Conservation (phyloP, 2,888 invertebrate species). For the Globia sparganii region DNA sequence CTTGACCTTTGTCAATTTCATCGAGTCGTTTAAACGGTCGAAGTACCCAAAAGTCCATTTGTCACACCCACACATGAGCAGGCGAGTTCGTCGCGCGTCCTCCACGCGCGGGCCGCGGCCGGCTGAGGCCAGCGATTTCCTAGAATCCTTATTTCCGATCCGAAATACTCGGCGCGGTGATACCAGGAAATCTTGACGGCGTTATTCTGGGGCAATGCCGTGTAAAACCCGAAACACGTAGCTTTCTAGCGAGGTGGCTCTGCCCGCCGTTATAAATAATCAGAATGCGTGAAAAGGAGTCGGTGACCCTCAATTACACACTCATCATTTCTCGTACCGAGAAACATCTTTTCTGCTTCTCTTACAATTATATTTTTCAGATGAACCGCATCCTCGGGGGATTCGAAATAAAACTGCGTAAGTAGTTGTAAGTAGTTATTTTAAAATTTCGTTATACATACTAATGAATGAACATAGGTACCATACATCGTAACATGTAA, state of each 20-base stretch:
- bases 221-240: constrained; percentile 87
- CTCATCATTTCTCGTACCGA: constrained; percentile 72
- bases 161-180: constrained; percentile 85
- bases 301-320: constrained; percentile 83
- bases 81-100: constrained; percentile 69
- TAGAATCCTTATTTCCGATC: constrained; percentile 89
- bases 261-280: constrained; percentile 87
- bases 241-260: constrained; percentile 84
- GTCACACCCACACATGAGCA: constrained; percentile 62
- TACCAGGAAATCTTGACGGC: constrained; percentile 86
- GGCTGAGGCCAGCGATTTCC: constrained; percentile 85
- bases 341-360: constrained; percentile 62
- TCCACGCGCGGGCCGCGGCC: constrained; percentile 71
- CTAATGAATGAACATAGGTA: constrained; percentile 80
- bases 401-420: constrained; percentile 65
- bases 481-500: constrained; percentile 83
- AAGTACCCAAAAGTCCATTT: constrained; percentile 57
- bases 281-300: constrained; percentile 84
- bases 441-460: constrained; percentile 80
- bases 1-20: constrained; percentile 58
- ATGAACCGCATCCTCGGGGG: constrained; percentile 21
- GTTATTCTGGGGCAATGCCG: constrained; percentile 88
- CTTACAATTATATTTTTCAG: constrained; percentile 45
- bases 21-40: constrained; percentile 23
- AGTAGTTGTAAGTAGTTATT: constrained; percentile 67